Evolutionary conservation across 2,113 vertebrate species (phyloP), one percentile per base, ranked within the genome.

Genomic region (Gasterosteus nipponicus): DNA sequence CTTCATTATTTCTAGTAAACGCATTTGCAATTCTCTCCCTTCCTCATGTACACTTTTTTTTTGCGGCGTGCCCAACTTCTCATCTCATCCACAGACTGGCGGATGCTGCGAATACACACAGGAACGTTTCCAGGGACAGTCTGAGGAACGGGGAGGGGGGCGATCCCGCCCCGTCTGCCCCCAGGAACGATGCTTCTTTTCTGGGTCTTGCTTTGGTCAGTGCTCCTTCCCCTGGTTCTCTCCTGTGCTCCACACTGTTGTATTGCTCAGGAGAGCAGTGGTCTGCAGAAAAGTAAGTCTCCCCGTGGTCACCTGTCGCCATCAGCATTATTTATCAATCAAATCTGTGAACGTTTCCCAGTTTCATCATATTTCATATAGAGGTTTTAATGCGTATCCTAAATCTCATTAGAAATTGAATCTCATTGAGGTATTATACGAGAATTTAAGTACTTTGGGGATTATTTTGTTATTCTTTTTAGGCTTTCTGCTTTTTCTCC

Each of bases 1-100:
- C 70, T 83, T 80, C 61, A 63, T 74, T 71, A 77, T 75, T 85
- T 89, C 78, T 78, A 60, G 80, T 84, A 83, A 89, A 84, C 84
- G 35, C 49, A 39, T 60, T 11, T 35, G 33, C 33, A 19, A 39
- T 60, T 54, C 1, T 19, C 65, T 62, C 39, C 66, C 44, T 53
- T 11, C 16, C 4, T 44, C 10, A 15, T 4, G 16, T 15, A 3
- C 15, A 7, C 31, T 47, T 9, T 39, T 0, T 58, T 3, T 57
- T 4, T 46, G 7, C 14, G 0, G 5, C 14, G 0, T 22, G 4
- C 41, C 33, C 15, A 4, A 10, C 49, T 10, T 62, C 10, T 2
- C 14, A 1, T 41, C 41, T 69, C 39, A 11, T 29, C 10, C 26
- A 7, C 31, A 51, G 47, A 29, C 42, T 3, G 64, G 16, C 53